These are phyloP conservation scores for Balanococcus diminutus DNA, from an alignment of 2,888 invertebrate species.

Conservation along the genomic window DNA sequence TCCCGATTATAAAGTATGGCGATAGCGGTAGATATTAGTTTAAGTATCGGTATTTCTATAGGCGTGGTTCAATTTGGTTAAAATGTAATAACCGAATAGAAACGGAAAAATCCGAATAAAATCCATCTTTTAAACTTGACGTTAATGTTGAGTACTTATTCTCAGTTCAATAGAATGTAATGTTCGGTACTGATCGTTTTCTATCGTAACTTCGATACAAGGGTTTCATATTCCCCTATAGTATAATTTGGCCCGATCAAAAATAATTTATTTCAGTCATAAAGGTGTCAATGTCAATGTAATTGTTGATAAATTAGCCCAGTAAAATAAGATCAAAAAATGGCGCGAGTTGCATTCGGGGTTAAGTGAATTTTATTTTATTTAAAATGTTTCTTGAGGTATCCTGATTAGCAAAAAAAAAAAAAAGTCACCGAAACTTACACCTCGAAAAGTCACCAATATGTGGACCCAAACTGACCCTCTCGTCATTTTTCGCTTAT, in stretches of 20 bases:
- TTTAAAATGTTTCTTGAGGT: too few species aligned
- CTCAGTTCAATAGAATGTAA: not conserved
- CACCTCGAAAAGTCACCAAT: too few species aligned
- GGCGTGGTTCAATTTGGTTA: constrained; percentile 32
- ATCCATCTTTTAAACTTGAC: not conserved
- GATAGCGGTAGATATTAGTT: constrained; percentile 28
- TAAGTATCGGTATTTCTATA: constrained; percentile 24
- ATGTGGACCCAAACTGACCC: too few species aligned
- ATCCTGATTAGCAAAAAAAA: too few species aligned
- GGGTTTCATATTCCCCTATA: not conserved
- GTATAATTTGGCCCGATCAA: not conserved
- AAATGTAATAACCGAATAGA: constrained; percentile 15
- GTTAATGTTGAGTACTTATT: constrained; percentile 5
- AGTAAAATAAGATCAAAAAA: too few species aligned
- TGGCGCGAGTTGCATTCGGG: too few species aligned
- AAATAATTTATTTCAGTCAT: not conserved
- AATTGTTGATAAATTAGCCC: too few species aligned
- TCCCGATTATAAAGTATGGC: constrained; percentile 3
- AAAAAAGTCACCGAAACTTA: too few species aligned
- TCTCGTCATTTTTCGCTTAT: too few species aligned
- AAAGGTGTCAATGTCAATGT: too few species aligned
- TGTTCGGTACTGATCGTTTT: not conserved
- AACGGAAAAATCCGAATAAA: not conserved
- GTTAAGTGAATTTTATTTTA: too few species aligned
- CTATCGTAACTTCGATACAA: not conserved